Percentiles rank a stretch among this genome's conserved stretches.
phyloP scores from a whole-genome alignment of 2,113 vertebrate species.

The human region GRCh38 chr20:37468001-37468500 shows the following conservation, averaged over 20 bases:
- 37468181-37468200: background rate
- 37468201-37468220: background rate
- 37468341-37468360: background rate
- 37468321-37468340: background rate
- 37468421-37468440: background rate
- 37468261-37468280: background rate
- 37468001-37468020: background rate
- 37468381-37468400: background rate
- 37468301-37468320: background rate
- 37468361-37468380: background rate
- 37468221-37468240: too few species aligned
- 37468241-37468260: background rate
- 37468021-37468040: background rate
- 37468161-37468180: background rate
- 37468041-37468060: background rate
- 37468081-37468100: background rate
- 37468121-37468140: background rate
- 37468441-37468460: background rate
- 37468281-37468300: background rate
- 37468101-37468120: background rate
- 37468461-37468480: background rate
- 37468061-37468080: background rate
- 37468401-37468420: background rate
- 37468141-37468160: background rate
- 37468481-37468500: background rate